Evolutionary conservation across 2,113 vertebrate species (phyloP).

Genomic region (Serinus canaria): DNA sequence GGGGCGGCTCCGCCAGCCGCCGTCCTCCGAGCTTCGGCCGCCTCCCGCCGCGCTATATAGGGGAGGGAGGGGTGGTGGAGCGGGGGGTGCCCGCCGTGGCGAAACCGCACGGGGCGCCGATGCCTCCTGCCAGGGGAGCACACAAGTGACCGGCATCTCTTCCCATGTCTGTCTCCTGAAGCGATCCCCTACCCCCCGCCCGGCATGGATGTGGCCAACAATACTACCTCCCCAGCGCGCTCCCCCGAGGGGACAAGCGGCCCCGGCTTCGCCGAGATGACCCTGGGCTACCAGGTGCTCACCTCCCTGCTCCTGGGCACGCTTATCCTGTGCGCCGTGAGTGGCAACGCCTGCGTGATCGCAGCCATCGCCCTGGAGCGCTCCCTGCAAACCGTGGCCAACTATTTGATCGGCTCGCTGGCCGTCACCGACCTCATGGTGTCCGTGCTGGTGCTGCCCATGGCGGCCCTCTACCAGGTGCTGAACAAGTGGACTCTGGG

Average conservation of each 20-base stretch:
- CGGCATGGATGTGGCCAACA: conserved; percentile 80
- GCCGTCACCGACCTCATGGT: conserved; percentile 98
- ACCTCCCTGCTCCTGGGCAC: conserved; percentile 88
- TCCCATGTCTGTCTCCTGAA: not conserved
- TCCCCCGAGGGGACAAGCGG: conserved; percentile 63
- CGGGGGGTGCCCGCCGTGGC: not conserved
- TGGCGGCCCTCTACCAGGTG: conserved; percentile 97
- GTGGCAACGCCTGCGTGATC: conserved; percentile 95
- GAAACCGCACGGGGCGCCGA: not conserved
- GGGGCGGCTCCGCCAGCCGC: conserved; percentile 9
- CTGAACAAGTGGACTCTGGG: conserved; percentile 97
- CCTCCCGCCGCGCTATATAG: conserved; percentile 24
- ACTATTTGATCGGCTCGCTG: conserved; percentile 96
- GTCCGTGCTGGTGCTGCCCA: conserved; percentile 94
- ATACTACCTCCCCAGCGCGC: conserved; percentile 70
- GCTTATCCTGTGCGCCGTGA: conserved; percentile 90
- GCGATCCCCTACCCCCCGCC: not conserved
- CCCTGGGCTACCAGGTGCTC: conserved; percentile 90
- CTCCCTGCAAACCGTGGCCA: conserved; percentile 95
- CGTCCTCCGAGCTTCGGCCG: not conserved
- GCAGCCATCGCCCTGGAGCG: conserved; percentile 93
- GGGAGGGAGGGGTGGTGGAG: not conserved
- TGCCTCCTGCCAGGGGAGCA: conserved; percentile 13
- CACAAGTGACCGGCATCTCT: conserved; percentile 13
- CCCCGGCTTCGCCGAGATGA: conserved; percentile 73